Base-by-base conservation (phyloP, 1,140 invertebrate species). In the Parasteatoda tepidariorum region DNA sequence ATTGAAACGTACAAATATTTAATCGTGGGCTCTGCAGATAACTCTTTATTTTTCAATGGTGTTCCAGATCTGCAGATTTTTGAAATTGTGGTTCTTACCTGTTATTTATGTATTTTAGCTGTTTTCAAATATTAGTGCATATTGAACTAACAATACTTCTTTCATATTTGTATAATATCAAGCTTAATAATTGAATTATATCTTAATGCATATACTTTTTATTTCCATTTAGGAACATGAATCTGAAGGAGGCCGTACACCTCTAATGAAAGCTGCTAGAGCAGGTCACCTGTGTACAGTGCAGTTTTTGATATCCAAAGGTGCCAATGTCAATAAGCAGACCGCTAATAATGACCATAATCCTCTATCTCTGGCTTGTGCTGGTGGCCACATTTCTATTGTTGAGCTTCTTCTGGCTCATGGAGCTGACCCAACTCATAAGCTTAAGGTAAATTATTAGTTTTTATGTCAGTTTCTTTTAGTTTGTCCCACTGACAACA, bases 331-430 rank as follows among this genome's bases (percentile, higher is more conserved):
- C 31, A 93, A 93, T 87, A 93, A 95, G 84, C 94, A 97, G 91
- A 99, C 98, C 64, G 96, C 97, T 84, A 99, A 97, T 87, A 99
- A 99, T 89, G 95, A 98, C 89, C 98, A 99, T 88, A 99, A 98
- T 30, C 97, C 98, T 28, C 91, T 99, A 28, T 99, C 97, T 9
- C 90, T 99, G 83, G 98, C 98, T 18, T 99, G 98, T 90, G 96
- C 96, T 83, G 96, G 97, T 73, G 98, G 98, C 28, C 97, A 99
- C 90, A 90, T 96, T 78, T 91, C 94, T 83, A 96, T 98, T 34
- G 97, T 99, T 3, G 96, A 98, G 89, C 90, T 97, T 83, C 90
- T 99, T 59, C 91, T 99, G 71, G 92, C 94, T 26, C 93, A 96
- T 89, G 94, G 95, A 85, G 97, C 97, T 38, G 96, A 99, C 92